Evolutionary conservation across 2,113 vertebrate species (phyloP).

Genomic region (Stigmatopora nigra): DNA sequence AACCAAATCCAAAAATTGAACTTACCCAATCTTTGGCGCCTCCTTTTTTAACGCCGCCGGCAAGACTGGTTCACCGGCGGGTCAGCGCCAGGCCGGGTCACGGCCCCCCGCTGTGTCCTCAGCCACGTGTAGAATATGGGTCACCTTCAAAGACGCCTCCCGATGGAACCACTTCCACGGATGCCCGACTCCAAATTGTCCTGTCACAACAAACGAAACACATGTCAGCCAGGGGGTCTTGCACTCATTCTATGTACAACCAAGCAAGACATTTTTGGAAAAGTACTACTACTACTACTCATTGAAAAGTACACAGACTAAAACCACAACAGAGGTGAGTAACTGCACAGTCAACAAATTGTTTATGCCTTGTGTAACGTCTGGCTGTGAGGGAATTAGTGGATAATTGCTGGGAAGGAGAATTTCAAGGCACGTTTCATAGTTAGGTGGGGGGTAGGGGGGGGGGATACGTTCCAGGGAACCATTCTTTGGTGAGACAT

Average conservation of each 20-base stretch:
- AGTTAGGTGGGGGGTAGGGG: too few relatives aligned
- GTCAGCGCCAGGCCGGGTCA: slow-evolving; percentile 52
- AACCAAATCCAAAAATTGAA: too few relatives aligned
- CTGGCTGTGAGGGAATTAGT: slow-evolving; percentile 21
- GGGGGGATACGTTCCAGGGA: not conserved
- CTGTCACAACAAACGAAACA: not conserved
- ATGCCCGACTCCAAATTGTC: not conserved
- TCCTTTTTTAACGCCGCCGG: slow-evolving; percentile 4
- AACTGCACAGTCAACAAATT: slow-evolving; percentile 20
- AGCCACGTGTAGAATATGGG: slow-evolving; percentile 66
- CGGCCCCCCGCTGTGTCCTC: slow-evolving; percentile 57
- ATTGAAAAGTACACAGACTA: not conserved
- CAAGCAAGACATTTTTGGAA: not conserved
- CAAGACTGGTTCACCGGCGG: slow-evolving; percentile 36
- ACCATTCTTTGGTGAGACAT: not conserved
- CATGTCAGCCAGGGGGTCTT: not conserved
- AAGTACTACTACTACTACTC: not conserved
- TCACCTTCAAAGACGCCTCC: slow-evolving; percentile 57
- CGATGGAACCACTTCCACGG: not conserved
- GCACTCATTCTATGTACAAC: not conserved
- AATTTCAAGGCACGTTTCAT: not conserved
- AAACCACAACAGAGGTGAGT: slow-evolving; percentile 3
- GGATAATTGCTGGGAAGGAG: not conserved
- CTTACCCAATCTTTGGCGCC: not conserved
- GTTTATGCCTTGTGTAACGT: slow-evolving; percentile 47